These are phyloP conservation scores for Pituophis catenifer DNA, from an alignment of 2,113 vertebrate genomes.

Conservation along the genomic window DNA sequence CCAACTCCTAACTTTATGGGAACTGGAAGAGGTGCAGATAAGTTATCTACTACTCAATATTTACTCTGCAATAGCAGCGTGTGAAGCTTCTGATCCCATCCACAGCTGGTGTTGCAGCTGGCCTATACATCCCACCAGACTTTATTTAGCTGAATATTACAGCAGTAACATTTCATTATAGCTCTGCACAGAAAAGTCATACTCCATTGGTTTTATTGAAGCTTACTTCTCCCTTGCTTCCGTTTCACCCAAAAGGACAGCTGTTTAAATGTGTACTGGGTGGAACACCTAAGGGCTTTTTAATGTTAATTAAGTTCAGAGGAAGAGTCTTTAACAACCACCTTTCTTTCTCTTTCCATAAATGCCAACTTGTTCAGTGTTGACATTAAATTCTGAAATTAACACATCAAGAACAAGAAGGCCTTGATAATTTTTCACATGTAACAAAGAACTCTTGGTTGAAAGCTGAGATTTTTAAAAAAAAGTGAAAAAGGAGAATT, in stretches of 20 bases:
- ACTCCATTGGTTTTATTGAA: slow-evolving; percentile 68
- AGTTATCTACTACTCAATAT: slow-evolving; percentile 38
- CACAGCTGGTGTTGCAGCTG: slow-evolving; percentile 69
- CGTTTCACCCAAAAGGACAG: slow-evolving; percentile 50
- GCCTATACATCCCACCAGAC: slow-evolving; percentile 45
- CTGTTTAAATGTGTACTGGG: slow-evolving; percentile 60
- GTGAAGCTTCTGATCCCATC: slow-evolving; percentile 50
- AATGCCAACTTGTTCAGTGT: slow-evolving; percentile 46
- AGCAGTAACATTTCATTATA: slow-evolving; percentile 63
- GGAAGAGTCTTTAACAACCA: slow-evolving; percentile 58
- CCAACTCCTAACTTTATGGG: slow-evolving; percentile 22
- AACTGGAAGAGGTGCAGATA: slow-evolving; percentile 55
- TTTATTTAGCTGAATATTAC: slow-evolving; percentile 68
- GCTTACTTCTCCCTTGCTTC: slow-evolving; percentile 60
- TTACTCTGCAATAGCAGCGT: slow-evolving; percentile 55
- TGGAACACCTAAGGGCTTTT: slow-evolving; percentile 56
- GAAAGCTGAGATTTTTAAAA: background rate
- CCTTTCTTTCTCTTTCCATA: slow-evolving; percentile 37
- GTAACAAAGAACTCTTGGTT: rapidly evolving
- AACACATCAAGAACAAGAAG: background rate
- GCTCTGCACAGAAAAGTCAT: slow-evolving; percentile 60
- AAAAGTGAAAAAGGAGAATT: background rate
- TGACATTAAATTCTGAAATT: slow-evolving; percentile 22
- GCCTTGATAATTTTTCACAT: background rate
- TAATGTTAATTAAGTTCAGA: slow-evolving; percentile 61